Base-by-base conservation (phyloP, 2,113 vertebrate species). In the Phalacrocorax carbo region DNA sequence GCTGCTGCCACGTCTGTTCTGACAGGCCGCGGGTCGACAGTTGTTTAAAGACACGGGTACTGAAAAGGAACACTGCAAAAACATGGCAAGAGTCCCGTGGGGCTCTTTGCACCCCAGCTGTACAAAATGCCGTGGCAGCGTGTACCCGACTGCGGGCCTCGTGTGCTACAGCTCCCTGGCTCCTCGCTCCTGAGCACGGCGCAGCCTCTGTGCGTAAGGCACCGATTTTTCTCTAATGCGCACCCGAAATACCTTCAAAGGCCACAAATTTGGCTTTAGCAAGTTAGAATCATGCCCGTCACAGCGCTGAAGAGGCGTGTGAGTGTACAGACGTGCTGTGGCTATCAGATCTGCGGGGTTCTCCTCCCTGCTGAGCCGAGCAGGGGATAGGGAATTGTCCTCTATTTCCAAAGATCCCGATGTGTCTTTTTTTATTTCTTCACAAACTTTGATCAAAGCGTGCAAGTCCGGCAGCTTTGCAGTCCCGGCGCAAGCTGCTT, bases 21-120 rank as follows among this genome's bases (percentile, higher is more conserved):
- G 13, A 23, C 0, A 3, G n/a, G n/a, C 13, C 17, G 48, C 1
- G 6, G 61, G 29, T 2, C 3, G 36, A 40, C 10, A 36, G 21
- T 2, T 36, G 5, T 38, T 38, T 7, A 29, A 60, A 34, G 22
- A 71, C 13, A n/a, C 0, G 1, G 38, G 38, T 2, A 51, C 32
- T 26, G 54, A 73, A 32, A 21, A 46, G 0, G 8, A 93, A 55
- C 22, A 13, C 10, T 17, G 29, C n/a, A 40, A 36, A 44, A 55
- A 18, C 0, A 3, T 1, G 4, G 58, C 40, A 49, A 16, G 38
- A 25, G 23, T 18, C 66, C 5, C 2, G 9, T 2, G 51, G 9
- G 25, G 40, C 55, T 20, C 5, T 36, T 58, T 15, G 13, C 38
- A 10, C 40, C 14, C 11, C 12, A 5, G 38, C 57, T 12, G 40